Evolutionary conservation across 2,797 vertebrate species (phyloP).

Genomic region (Lophura swinhoii): DNA sequence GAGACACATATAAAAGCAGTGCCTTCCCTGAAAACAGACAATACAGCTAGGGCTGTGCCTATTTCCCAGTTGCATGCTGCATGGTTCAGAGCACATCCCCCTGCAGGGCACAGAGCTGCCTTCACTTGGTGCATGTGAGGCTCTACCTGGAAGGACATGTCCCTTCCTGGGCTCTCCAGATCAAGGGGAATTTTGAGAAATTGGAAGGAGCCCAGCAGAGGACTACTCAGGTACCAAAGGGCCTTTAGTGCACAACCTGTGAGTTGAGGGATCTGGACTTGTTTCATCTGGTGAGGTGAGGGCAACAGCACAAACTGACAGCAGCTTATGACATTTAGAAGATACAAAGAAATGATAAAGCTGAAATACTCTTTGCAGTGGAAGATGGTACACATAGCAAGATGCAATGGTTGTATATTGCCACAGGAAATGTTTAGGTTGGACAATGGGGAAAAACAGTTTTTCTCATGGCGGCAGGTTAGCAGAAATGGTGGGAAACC

Average conservation of each 20-base stretch:
- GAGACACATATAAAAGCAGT: neutral
- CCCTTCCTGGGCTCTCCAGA: neutral
- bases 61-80: neutral
- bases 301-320: neutral
- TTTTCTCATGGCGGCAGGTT: neutral
- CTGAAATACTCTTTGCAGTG: neutral
- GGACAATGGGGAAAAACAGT: neutral
- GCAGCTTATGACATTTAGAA: neutral
- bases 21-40: neutral
- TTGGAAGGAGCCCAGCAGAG: neutral
- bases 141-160: neutral
- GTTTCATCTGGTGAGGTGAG: neutral
- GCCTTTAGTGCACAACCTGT: neutral
- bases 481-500: neutral
- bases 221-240: neutral
- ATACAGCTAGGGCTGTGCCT: neutral
- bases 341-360: neutral
- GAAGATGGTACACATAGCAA: neutral
- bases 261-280: neutral
- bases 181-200: neutral
- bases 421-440: neutral
- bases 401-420: neutral
- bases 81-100: neutral
- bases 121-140: neutral
- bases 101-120: neutral